Conservation (phyloP, 2,888 invertebrate genomes). For the Pollenia labialis region DNA sequence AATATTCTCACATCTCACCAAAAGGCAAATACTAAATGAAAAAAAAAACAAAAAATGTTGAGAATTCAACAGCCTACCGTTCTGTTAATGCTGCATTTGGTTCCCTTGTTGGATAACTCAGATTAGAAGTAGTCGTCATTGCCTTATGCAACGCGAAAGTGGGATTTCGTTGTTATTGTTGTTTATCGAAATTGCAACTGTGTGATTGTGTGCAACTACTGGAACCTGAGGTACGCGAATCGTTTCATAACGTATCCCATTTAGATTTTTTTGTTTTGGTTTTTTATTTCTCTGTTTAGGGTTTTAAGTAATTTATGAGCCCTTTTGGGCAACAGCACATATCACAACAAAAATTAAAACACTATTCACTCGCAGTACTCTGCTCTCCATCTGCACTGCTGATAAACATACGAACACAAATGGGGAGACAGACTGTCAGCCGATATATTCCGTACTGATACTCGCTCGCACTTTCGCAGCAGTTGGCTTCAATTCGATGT, state of each 20-base stretch:
- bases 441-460: constrained; percentile 35
- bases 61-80: constrained; percentile 52
- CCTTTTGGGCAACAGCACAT: constrained; percentile 65
- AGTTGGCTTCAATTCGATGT: constrained; percentile 57
- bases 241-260: constrained; percentile 70
- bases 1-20: constrained; percentile 49
- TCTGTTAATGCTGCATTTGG: constrained; percentile 30
- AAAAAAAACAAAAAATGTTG: constrained; percentile 37
- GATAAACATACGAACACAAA: constrained; percentile 28
- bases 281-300: constrained; percentile 68
- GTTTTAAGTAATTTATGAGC: constrained; percentile 71
- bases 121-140: constrained; percentile 31
- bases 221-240: constrained; percentile 26
- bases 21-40: constrained; percentile 6
- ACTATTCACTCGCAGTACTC: constrained; percentile 47
- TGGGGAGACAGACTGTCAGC: background rate
- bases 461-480: constrained; percentile 28
- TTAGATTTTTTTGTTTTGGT: constrained; percentile 62
- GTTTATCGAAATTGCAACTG: constrained; percentile 80
- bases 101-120: constrained; percentile 21
- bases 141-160: constrained; percentile 49
- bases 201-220: constrained; percentile 74
- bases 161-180: constrained; percentile 49
- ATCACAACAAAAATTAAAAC: constrained; percentile 60
- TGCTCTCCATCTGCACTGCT: constrained; percentile 7